phyloP scores from a whole-genome alignment of 2,113 vertebrate species.

The Burhinus oedicnemus region DNA sequence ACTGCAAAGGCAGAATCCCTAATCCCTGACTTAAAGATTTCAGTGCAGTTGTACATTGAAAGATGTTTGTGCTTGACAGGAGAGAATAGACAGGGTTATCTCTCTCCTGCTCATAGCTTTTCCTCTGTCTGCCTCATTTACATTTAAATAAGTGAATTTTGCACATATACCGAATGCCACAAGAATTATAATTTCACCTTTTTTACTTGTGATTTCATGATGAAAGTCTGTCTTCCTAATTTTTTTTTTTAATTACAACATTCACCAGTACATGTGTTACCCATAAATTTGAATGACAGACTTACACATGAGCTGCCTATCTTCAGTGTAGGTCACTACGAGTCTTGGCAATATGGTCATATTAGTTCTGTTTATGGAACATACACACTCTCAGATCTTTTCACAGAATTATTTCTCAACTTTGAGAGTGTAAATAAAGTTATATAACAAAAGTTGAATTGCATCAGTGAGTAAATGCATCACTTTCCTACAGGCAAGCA shows the following conservation, averaged over 20 bases:
- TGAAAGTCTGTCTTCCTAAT: not conserved
- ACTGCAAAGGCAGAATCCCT: not conserved
- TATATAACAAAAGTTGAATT: not conserved
- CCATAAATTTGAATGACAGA: not conserved
- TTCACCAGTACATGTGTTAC: not conserved
- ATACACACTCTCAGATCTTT: not conserved
- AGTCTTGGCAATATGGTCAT: not conserved
- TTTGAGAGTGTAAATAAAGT: not conserved
- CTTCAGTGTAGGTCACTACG: not conserved
- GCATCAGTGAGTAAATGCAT: not conserved
- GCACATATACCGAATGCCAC: not conserved
- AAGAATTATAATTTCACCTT: not conserved
- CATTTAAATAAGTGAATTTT: constrained; percentile 32
- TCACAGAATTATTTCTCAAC: not conserved
- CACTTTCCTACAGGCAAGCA: not conserved
- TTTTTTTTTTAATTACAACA: not conserved
- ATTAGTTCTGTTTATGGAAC: not conserved
- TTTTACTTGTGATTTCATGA: not conserved
- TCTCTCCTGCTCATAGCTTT: not conserved
- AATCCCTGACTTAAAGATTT: not conserved
- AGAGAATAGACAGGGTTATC: not conserved
- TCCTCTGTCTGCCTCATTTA: not conserved
- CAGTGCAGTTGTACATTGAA: not conserved
- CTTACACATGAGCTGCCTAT: not conserved
- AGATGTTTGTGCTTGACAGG: not conserved